Percentiles rank a stretch among this genome's conserved stretches.
These are phyloP conservation scores for Planococcus citri DNA, from an alignment of 1,140 invertebrate species.

Conservation along the genomic window DNA sequence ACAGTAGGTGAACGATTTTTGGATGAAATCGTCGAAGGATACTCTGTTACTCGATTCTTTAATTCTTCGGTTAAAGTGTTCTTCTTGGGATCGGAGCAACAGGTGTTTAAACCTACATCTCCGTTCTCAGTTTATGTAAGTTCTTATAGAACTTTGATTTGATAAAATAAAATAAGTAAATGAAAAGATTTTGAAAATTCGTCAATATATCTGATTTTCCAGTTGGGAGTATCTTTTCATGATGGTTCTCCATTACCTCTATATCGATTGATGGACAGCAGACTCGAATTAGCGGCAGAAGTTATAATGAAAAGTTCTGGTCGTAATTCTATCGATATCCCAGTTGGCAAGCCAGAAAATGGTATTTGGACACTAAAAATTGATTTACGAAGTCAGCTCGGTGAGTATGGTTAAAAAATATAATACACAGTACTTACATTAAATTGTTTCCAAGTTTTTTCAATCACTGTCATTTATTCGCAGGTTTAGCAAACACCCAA, in stretches of 20 bases:
- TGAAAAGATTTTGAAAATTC: too few relatives aligned
- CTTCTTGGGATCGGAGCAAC: slow-evolving; percentile 77
- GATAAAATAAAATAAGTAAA: too few relatives aligned
- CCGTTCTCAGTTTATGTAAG: slow-evolving; percentile 65
- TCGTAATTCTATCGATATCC: slow-evolving; percentile 39
- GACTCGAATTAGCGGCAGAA: slow-evolving; percentile 46
- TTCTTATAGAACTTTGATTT: too few relatives aligned
- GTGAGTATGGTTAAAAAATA: too few relatives aligned
- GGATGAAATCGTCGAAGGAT: slow-evolving; percentile 73
- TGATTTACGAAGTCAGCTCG: slow-evolving; percentile 51
- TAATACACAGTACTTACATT: too few relatives aligned
- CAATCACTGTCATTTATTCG: slow-evolving; percentile 29
- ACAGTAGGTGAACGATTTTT: slow-evolving; percentile 81
- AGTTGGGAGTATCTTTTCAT: slow-evolving; percentile 61
- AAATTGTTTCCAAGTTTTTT: neutral
- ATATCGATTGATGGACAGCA: slow-evolving; percentile 40
- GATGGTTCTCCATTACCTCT: slow-evolving; percentile 55
- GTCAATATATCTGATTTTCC: slow-evolving; percentile 27
- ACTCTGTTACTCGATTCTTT: slow-evolving; percentile 71
- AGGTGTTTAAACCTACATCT: slow-evolving; percentile 90
- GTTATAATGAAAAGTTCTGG: slow-evolving; percentile 41
- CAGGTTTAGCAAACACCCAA: slow-evolving; percentile 38
- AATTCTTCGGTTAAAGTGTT: slow-evolving; percentile 67
- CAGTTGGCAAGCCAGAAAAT: slow-evolving; percentile 38
- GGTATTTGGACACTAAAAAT: slow-evolving; percentile 64